Evolutionary conservation across 2,113 vertebrate species (phyloP), one percentile per base, ranked within the genome.

Genomic region (Natator depressus): DNA sequence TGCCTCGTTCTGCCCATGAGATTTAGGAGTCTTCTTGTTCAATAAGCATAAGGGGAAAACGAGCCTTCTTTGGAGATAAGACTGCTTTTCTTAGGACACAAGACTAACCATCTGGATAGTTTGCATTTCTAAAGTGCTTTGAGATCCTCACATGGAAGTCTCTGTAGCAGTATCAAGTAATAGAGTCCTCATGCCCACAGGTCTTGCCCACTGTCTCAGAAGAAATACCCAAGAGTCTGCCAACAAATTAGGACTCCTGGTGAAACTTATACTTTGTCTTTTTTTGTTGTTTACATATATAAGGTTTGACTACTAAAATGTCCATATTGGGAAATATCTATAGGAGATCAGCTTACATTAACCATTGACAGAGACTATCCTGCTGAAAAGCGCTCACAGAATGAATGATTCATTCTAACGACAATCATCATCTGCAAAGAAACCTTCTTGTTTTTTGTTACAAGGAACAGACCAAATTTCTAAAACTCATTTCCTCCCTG

Each of bases 121-220:
- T 86, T 82, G 31, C 57, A 80, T 50, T 92, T 96, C 88, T 88
- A 47, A 91, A 93, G 53, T 57, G 47, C 83, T 95, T 90, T 10
- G 22, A 96, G 91, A 91, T 59, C 57, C 59, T 93, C 59, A 47
- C 20, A 79, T 5, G 3, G 84, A 93, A 29, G 38, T 50, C 13
- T 59, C 59, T 76, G 84, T 49, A 82, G 46, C 50, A 89, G 10
- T 25, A 54, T 72, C 84, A 92, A 75, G 85, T 38, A 89, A 2
- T 3, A 91, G 51, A 93, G 35, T 20, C 51, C 2, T 78, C 51
- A 57, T 2, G 16, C 87, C 17, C 31, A 76, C 3, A 59, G 51
- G 35, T 82, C 3, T 83, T 59, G 0, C 24, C n/a, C 79, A 12
- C 49, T 84, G 20, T 85, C 91, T 89, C 27, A 69, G 72, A 96